Conservation (phyloP, 2,797 vertebrate genomes). For the Trachurus trachurus region DNA sequence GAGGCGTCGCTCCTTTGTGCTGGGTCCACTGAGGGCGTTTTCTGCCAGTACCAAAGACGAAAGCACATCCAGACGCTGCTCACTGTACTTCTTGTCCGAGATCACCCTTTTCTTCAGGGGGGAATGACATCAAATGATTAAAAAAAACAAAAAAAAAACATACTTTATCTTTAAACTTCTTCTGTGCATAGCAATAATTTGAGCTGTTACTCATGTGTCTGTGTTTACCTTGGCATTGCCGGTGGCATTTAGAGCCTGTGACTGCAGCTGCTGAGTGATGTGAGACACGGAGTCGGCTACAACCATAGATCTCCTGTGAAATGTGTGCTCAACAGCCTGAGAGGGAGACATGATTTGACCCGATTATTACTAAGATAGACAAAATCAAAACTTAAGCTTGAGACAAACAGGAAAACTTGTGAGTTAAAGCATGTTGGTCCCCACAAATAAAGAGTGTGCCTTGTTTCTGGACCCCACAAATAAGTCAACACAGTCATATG, state of each 20-base stretch:
- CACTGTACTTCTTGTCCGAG: slow-evolving; percentile 99
- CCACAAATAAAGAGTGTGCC: no score
- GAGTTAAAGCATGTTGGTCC: no score
- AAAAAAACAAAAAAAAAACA: no score
- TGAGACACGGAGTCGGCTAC: slow-evolving; percentile 97
- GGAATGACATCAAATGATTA: slow-evolving; percentile 7
- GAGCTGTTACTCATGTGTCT: neutral
- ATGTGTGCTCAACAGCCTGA: slow-evolving; percentile 95
- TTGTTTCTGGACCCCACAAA: no score
- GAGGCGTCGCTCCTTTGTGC: slow-evolving; percentile 94
- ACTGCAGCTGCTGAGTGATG: slow-evolving; percentile 95
- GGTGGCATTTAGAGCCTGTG: slow-evolving; percentile 94
- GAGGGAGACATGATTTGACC: slow-evolving; percentile 18
- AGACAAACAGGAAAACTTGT: no score
- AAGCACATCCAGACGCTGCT: slow-evolving; percentile 96
- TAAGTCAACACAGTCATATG: no score
- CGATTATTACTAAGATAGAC: neutral
- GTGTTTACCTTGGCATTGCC: slow-evolving; percentile 91
- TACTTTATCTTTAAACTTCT: neutral
- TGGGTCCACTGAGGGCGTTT: slow-evolving; percentile 95
- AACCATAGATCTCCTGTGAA: slow-evolving; percentile 95
- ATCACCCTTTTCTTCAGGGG: slow-evolving; percentile 94
- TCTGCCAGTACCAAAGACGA: slow-evolving; percentile 96
- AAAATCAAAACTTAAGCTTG: no score
- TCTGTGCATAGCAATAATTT: neutral